These are phyloP conservation scores for Todiramphus saurophagus DNA, from an alignment of 2,113 vertebrate species.

Conservation along the genomic window DNA sequence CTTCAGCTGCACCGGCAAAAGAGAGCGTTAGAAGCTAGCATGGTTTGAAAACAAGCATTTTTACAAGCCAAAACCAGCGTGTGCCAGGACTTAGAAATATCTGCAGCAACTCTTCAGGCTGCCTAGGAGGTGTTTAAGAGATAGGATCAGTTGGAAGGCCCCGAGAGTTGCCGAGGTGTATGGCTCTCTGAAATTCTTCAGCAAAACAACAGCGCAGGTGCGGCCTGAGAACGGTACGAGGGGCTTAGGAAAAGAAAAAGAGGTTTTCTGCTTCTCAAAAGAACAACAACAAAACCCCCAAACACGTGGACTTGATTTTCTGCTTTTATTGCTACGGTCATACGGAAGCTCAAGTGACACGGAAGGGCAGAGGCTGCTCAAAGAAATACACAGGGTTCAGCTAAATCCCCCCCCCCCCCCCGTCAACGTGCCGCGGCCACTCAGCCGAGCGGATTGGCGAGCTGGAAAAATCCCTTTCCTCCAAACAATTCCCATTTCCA, in stretches of 20 bases:
- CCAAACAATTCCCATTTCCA: not conserved
- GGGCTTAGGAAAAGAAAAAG: not conserved
- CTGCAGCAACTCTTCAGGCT: not conserved
- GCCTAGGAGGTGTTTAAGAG: not conserved
- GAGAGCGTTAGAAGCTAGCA: not conserved
- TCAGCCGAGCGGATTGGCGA: rapidly evolving
- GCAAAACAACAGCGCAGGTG: rapidly evolving
- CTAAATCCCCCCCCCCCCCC: not conserved
- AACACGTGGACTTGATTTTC: rapidly evolving
- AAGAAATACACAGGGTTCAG: not conserved
- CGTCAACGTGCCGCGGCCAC: rapidly evolving
- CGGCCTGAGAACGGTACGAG: rapidly evolving
- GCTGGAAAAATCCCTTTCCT: not conserved
- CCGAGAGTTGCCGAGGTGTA: rapidly evolving
- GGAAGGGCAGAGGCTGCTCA: not conserved
- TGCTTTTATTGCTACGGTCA: not conserved
- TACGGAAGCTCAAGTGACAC: not conserved
- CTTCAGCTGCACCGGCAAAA: not conserved
- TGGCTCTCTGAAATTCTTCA: not conserved
- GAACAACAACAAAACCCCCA: not conserved
- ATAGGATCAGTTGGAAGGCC: not conserved
- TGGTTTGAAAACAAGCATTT: not conserved
- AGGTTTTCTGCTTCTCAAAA: not conserved
- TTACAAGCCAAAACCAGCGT: not conserved
- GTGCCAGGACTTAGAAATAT: not conserved